Conservation (phyloP, 2,113 vertebrate species). For the Macrotis lagotis region DNA sequence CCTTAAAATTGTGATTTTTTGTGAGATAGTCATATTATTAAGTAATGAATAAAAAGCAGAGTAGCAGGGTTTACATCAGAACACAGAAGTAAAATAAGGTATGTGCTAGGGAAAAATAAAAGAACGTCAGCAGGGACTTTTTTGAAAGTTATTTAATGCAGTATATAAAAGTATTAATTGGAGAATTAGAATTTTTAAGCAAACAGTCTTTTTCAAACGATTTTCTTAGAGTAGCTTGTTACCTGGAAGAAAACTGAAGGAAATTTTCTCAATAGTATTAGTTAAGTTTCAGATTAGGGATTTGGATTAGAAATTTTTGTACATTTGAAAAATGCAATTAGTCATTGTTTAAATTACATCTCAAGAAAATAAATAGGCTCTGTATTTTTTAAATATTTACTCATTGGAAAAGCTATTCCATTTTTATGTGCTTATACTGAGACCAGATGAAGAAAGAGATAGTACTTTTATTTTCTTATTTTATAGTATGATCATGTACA, state of each 20-base stretch:
- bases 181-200: neutral
- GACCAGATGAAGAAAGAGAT: neutral
- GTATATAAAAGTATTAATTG: neutral
- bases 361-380: neutral
- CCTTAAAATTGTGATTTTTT: neutral
- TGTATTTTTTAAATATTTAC: neutral
- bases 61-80: neutral
- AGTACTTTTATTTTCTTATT: neutral
- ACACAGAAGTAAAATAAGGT: neutral
- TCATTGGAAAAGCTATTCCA: neutral
- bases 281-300: neutral
- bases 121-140: neutral
- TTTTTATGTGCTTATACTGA: slow-evolving; percentile 1
- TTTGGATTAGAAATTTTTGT: neutral
- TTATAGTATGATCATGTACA: neutral
- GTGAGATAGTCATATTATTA: neutral
- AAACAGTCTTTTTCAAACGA: neutral
- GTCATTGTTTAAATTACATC: neutral
- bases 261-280: neutral
- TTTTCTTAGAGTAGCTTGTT: neutral
- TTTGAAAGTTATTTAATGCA: neutral
- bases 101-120: neutral
- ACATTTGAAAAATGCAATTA: neutral
- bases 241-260: neutral
- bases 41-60: neutral